Percentiles rank a stretch among this genome's conserved stretches.
These are phyloP conservation scores for Dendrolimus kikuchii DNA, from an alignment of 1,140 invertebrate genomes.

Conservation along the genomic window DNA sequence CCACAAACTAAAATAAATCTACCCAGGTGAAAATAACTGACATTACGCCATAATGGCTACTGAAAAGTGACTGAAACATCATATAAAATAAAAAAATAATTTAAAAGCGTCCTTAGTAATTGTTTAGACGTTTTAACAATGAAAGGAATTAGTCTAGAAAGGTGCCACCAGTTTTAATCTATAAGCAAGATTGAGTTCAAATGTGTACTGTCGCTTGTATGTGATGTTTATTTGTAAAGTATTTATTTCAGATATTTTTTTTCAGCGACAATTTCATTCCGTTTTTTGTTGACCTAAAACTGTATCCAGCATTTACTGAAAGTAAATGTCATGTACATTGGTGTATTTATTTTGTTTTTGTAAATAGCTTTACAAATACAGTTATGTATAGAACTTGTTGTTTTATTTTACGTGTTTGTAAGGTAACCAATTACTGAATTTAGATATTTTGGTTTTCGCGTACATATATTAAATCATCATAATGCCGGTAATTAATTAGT, in stretches of 20 bases:
- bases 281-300: constrained; percentile 12
- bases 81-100: too few species aligned
- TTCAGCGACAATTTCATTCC: constrained; percentile 11
- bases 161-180: background rate
- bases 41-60: too few species aligned
- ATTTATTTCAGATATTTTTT: constrained; percentile 18
- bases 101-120: too few species aligned
- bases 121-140: too few species aligned
- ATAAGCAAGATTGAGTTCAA: background rate
- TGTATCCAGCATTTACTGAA: constrained; percentile 34
- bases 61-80: too few species aligned
- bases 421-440: background rate
- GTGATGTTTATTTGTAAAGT: constrained; percentile 19
- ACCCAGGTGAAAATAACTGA: too few species aligned
- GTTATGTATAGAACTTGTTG: constrained; percentile 10
- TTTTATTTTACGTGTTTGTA: constrained; percentile 1
- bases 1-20: too few species aligned
- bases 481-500: too few species aligned
- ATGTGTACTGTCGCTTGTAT: constrained; percentile 5
- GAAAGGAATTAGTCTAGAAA: background rate
- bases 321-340: constrained; percentile 44
- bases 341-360: constrained; percentile 57
- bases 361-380: constrained; percentile 55
- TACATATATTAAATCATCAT: too few species aligned
- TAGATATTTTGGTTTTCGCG: background rate